A percentile compares a stretch with the other conserved stretches of the same genome.
These are phyloP conservation scores for Hirundo rustica DNA, from an alignment of 2,797 vertebrate genomes.

Conservation along the genomic window DNA sequence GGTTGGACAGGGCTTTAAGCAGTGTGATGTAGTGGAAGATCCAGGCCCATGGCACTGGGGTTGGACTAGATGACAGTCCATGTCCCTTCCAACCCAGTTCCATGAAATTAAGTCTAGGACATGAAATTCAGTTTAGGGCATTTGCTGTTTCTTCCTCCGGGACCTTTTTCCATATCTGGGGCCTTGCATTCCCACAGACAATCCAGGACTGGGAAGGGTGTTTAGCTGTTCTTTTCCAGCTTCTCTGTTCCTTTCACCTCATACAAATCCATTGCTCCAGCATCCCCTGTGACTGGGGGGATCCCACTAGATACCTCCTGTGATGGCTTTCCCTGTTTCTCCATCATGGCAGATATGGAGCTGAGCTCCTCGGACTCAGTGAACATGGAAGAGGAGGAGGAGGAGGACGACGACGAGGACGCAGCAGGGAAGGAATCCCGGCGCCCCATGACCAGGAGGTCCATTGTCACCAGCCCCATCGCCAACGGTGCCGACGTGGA, in stretches of 20 bases:
- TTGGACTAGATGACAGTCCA: background rate
- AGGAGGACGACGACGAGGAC: slow-evolving; percentile 57
- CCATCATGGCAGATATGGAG: slow-evolving; percentile 81
- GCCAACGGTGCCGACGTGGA: slow-evolving; percentile 77
- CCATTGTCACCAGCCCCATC: slow-evolving; percentile 77
- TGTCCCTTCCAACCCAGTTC: background rate
- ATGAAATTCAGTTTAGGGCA: background rate
- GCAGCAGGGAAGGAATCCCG: slow-evolving; percentile 68
- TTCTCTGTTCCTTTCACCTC: background rate
- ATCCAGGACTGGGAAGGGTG: background rate
- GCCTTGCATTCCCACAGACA: background rate
- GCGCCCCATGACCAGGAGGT: slow-evolving; percentile 68
- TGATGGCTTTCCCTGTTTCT: background rate
- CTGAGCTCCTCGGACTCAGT: slow-evolving; percentile 76
- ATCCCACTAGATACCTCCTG: background rate
- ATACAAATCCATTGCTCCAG: rapidly evolving
- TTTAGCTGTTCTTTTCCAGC: background rate
- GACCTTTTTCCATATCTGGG: background rate
- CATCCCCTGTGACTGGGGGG: background rate
- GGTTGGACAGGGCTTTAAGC: background rate
- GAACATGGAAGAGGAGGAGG: slow-evolving; percentile 77
- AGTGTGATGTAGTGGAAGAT: background rate
- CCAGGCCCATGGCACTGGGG: too few relatives aligned
- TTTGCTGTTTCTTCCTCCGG: background rate
- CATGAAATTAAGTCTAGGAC: background rate